phyloP scores from a whole-genome alignment of 2,113 vertebrate species.

The Festucalex cinctus region DNA sequence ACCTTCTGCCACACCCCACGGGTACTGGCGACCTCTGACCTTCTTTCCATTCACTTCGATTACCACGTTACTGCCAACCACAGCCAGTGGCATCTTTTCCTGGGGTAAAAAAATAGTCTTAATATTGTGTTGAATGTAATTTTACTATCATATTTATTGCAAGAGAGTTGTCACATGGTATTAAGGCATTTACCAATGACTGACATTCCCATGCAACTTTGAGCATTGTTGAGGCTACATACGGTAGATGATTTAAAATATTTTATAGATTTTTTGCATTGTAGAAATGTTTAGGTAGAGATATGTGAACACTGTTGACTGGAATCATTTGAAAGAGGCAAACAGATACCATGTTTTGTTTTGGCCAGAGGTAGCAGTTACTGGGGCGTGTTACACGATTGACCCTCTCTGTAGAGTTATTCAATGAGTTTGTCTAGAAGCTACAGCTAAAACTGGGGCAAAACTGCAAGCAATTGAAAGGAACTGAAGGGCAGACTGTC shows the following conservation, averaged over 20 bases:
- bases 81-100: conserved; percentile 78
- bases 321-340: background rate
- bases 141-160: background rate
- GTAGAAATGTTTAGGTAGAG: background rate
- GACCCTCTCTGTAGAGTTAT: background rate
- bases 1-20: conserved; percentile 82
- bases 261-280: background rate
- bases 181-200: background rate
- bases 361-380: conserved; percentile 6
- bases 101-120: conserved; percentile 21
- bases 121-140: background rate
- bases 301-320: background rate
- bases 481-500: background rate
- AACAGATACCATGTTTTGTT: background rate
- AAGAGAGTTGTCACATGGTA: background rate
- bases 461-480: conserved; percentile 2
- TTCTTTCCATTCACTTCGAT: conserved; percentile 78
- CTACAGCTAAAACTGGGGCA: background rate
- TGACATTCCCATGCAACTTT: background rate
- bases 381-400: background rate
- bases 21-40: conserved; percentile 80
- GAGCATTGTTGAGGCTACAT: background rate
- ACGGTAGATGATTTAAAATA: background rate
- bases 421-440: conserved; percentile 7
- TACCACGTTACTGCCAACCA: conserved; percentile 77